phyloP scores from a whole-genome alignment of 2,888 invertebrate genomes.

The Cephus rjabovi region DNA sequence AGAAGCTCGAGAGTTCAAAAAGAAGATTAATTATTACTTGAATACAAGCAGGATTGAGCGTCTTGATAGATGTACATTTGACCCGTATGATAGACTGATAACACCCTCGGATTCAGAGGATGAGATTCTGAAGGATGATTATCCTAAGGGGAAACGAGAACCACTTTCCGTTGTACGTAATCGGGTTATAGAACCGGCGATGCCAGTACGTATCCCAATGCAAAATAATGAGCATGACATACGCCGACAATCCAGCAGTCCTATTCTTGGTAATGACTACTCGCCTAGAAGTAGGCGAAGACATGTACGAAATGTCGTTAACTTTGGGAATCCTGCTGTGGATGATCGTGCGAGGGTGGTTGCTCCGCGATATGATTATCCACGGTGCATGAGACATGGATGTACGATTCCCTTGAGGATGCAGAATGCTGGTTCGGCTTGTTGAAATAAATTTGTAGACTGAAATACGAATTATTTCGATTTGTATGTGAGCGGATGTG shows the following conservation, averaged over 20 bases:
- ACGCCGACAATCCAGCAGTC: neutral
- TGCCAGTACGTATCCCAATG: neutral
- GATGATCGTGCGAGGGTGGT: neutral
- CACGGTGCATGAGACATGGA: neutral
- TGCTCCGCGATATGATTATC: neutral
- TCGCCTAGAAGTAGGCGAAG: neutral
- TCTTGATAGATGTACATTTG: conserved; percentile 22
- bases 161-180: neutral
- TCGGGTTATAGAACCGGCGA: neutral
- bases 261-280: neutral
- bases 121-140: conserved; percentile 8
- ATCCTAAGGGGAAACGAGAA: neutral
- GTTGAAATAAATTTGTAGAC: neutral
- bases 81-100: conserved; percentile 28
- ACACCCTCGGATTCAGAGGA: conserved; percentile 32
- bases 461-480: neutral
- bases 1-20: conserved; percentile 39
- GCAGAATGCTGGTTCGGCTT: neutral
- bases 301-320: neutral
- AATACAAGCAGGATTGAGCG: conserved; percentile 26
- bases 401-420: neutral
- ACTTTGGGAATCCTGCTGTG: neutral
- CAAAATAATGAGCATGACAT: neutral
- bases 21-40: conserved; percentile 39
- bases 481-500: neutral